Evolutionary conservation across 1,140 invertebrate species (phyloP).

Genomic region (Conopomorpha cramerella): DNA sequence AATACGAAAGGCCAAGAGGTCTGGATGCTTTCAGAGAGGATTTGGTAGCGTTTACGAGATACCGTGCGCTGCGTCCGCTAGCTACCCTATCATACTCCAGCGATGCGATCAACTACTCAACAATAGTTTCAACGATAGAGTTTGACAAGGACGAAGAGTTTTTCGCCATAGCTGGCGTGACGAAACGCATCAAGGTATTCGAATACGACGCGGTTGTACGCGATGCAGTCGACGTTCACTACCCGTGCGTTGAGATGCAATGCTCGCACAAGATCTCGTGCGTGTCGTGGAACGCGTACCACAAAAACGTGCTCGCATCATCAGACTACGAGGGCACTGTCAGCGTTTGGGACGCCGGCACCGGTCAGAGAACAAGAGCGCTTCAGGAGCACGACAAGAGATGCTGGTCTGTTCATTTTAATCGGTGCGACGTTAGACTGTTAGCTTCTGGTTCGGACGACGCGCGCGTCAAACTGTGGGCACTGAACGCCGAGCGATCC

Average conservation of each 20-base stretch:
- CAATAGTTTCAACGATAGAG: conserved; percentile 95
- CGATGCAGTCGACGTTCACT: conserved; percentile 88
- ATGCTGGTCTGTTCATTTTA: conserved; percentile 97
- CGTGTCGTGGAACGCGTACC: conserved; percentile 93
- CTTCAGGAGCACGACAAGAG: conserved; percentile 94
- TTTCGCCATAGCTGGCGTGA: conserved; percentile 96
- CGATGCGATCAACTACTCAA: conserved; percentile 84
- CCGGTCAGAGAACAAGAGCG: conserved; percentile 72
- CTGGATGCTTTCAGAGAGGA: conserved; percentile 85
- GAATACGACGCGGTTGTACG: conserved; percentile 87
- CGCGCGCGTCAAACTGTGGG: conserved; percentile 93
- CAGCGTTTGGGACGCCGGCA: conserved; percentile 90
- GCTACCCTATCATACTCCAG: conserved; percentile 90
- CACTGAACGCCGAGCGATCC: conserved; percentile 84
- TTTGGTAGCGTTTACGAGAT: conserved; percentile 87
- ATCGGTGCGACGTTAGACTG: conserved; percentile 86
- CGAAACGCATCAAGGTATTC: conserved; percentile 93
- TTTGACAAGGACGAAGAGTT: conserved; percentile 97
- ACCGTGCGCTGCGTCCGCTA: conserved; percentile 76
- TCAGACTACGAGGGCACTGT: conserved; percentile 96
- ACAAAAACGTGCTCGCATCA: conserved; percentile 88
- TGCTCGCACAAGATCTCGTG: conserved; percentile 95
- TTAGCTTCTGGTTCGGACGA: conserved; percentile 96
- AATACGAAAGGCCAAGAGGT: conserved; percentile 28
- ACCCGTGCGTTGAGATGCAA: conserved; percentile 91